A percentile compares a stretch with the other conserved stretches of the same genome.
Conservation (phyloP, 2,113 vertebrate genomes). For the Gadus chalcogrammus region DNA sequence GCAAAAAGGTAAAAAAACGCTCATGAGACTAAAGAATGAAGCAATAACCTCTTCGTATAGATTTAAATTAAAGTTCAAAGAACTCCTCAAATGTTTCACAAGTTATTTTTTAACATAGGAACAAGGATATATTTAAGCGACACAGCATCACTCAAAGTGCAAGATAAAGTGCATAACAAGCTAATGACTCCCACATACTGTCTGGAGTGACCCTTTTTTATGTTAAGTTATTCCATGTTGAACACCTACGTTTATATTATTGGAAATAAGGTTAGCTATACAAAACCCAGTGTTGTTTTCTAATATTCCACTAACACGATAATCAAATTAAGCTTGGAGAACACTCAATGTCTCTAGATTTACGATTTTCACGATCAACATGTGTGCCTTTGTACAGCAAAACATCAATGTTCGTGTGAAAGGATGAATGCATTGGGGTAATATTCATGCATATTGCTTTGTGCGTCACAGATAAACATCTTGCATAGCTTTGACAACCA, state of each 20-base stretch:
- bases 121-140: too few species aligned
- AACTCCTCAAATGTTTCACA: too few species aligned
- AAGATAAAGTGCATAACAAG: constrained; percentile 10
- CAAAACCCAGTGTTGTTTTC: too few species aligned
- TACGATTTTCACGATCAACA: background rate
- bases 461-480: constrained; percentile 11
- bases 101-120: too few species aligned
- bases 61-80: too few species aligned
- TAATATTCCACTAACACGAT: too few species aligned
- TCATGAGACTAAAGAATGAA: too few species aligned
- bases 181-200: background rate
- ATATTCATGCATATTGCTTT: constrained; percentile 41
- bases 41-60: too few species aligned
- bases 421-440: constrained; percentile 5
- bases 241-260: too few species aligned
- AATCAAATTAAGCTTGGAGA: too few species aligned
- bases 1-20: constrained; percentile 7
- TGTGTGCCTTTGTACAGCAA: constrained; percentile 27
- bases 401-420: constrained; percentile 18
- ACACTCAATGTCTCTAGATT: background rate
- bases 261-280: too few species aligned
- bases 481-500: constrained; percentile 22
- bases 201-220: background rate
- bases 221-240: background rate
- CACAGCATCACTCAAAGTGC: background rate